phyloP scores from a whole-genome alignment of 1,140 invertebrate species.

The Brachionus rotundiformis region DNA sequence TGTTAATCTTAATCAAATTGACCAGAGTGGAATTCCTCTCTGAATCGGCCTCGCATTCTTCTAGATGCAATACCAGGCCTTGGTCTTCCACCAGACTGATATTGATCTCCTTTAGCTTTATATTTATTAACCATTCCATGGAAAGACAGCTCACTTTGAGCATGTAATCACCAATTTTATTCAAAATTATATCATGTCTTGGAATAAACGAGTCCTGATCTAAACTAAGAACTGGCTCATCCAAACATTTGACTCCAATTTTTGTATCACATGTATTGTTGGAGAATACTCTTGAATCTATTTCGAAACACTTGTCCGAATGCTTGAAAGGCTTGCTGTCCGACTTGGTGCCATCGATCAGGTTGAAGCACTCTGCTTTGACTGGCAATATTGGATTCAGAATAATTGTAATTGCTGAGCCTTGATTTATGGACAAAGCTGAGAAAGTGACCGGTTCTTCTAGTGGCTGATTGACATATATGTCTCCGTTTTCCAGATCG shows the following conservation, averaged over 20 bases:
- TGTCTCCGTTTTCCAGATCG: conserved; percentile 24
- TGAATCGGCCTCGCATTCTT: not conserved
- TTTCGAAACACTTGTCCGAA: conserved; percentile 14
- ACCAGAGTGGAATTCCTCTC: not conserved
- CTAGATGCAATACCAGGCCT: not conserved
- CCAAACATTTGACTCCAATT: not conserved
- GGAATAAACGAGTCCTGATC: not conserved
- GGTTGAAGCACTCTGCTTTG: not conserved
- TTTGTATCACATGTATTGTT: conserved; percentile 4
- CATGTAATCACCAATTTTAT: not conserved
- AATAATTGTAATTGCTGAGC: conserved; percentile 2
- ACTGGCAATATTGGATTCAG: not conserved
- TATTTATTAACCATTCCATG: not conserved
- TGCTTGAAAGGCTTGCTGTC: not conserved
- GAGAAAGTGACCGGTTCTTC: conserved; percentile 8
- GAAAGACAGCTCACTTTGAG: not conserved
- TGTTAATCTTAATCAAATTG: conserved; percentile 10
- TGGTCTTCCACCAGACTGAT: not conserved
- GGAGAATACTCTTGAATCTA: not conserved
- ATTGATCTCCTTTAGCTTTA: not conserved
- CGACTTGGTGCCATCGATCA: not conserved
- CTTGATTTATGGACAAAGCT: conserved; percentile 37
- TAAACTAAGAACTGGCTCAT: not conserved
- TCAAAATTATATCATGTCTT: not conserved
- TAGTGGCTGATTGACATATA: conserved; percentile 13